Evolutionary conservation across 2,797 vertebrate genomes (phyloP), one percentile per base, ranked within the genome.

Genomic region (Zalophus californianus): DNA sequence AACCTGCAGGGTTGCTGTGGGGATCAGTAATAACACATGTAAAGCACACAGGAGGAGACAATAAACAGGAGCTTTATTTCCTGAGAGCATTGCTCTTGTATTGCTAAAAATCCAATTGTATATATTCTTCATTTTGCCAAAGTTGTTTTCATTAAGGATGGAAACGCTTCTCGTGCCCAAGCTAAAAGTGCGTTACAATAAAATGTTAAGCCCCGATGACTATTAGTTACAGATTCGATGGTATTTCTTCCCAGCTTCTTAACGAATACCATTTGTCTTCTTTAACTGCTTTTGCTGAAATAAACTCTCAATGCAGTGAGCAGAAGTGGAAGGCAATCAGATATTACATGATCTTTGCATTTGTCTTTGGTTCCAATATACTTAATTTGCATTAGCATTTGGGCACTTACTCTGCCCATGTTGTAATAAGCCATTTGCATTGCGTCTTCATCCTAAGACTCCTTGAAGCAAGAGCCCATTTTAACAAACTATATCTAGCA

Each of bases 101-200:
- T 29, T 93, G 73, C 41, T 78, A 87, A 96, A 87, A 96, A 92
- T 87, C 18, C 85, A 93, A 73, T 38, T 20, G 15, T 52, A 48
- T 72, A 4, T 82, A 80, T 75, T 93, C 86, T 87, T 86, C 70
- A 75, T 92, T 86, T 93, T 62, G 18, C 77, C 38, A 78, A 72
- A 84, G 72, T 85, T 93, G 10, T 97, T 97, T 97, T 96, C 79
- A 91, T 68, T 95, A 91, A 62, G 32, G 5, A 94, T 84, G 27
- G 64, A 91, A 77, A 86, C 0, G 41, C 3, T 60, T 72, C 58
- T 95, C 38, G 41, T n/a, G 29, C 27, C 41, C 66, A 79, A 88
- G 60, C 35, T 90, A 87, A 94, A 96, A 86, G 27, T 86, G 15
- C 75, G 18, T 77, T 85, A 73, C 25, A 86, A 78, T 94, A 84